A percentile compares a stretch with the other conserved stretches of the same genome.
Conservation (phyloP, 2,113 vertebrate species). For the Rhagologus leucostigma region DNA sequence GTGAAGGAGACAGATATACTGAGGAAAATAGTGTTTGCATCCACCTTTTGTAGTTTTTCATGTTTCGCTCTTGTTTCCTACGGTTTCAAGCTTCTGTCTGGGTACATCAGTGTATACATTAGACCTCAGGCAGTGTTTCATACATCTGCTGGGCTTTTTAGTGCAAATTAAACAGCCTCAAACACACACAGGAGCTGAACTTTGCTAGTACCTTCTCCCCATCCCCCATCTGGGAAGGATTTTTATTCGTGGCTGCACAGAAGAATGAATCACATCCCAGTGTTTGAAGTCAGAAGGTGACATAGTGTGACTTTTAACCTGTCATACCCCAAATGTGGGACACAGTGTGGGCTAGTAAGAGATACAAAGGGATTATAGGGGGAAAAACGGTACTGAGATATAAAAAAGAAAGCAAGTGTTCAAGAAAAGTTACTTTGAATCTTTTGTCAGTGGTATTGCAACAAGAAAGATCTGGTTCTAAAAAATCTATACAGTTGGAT, state of each 20-base stretch:
- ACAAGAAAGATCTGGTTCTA: constrained; percentile 18
- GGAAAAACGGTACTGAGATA: neutral
- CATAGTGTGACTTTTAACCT: constrained; percentile 28
- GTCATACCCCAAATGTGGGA: neutral
- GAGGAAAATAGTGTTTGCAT: neutral
- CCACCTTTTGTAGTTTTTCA: neutral
- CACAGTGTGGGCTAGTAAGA: constrained; percentile 36
- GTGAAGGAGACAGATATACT: neutral
- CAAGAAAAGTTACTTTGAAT: constrained; percentile 58
- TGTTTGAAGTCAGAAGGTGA: constrained; percentile 35
- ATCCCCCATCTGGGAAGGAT: neutral
- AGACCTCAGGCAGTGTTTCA: neutral
- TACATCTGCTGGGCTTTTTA: neutral
- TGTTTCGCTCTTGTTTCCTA: neutral
- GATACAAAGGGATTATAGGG: constrained; percentile 9
- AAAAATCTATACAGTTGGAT: constrained; percentile 4
- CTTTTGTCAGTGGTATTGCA: constrained; percentile 9
- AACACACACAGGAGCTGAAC: neutral
- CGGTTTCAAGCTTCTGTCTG: neutral
- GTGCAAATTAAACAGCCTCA: neutral
- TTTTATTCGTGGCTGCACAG: constrained; percentile 3
- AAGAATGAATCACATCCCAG: neutral
- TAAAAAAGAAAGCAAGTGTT: constrained; percentile 23
- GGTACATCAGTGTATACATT: neutral
- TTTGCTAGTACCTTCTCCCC: neutral